Evolutionary conservation across 2,888 invertebrate species (phyloP), one percentile per base, ranked within the genome.

Genomic region (Himalopsyche tibetana): DNA sequence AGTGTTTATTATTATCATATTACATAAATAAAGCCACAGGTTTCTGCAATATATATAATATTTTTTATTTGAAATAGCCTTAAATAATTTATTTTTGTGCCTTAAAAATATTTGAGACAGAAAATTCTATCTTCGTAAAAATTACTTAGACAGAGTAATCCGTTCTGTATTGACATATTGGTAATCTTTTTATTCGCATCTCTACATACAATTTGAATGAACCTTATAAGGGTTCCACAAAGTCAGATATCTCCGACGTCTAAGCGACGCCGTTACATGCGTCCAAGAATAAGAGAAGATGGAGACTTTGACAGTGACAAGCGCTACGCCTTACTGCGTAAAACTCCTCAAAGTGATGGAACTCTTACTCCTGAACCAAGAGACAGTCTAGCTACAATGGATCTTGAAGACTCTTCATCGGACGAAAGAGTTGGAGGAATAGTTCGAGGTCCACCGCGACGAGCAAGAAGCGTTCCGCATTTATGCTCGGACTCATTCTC

Each of bases 361-460:
- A 74, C 74, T 11, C 74, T 74, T 74, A 74, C 74, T 38, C 74
- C 74, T 38, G 74, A 74, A 15, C 28, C n/a, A 11, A 74, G 74
- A 74, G 74, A 74, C 74, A 74, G 74, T 74, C 36, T 74, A 74
- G 74, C 19, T 12, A 74, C 74, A 12, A 84, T 88, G 87, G 88
- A 88, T 42, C 86, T 88, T 74, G 88, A 88, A 3, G 88, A 88
- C 5, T 88, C 88, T 3, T 88, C 88, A 2, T 88, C 87, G n/a
- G 88, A 88, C 1, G 88, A 88, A 55, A 85, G 86, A 74, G 55
- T 86, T 8, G 88, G 83, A 15, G 82, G 85, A 9, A 87, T 79
- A 56, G 15, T 74, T 38, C 55, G 55, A 11, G 84, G 38, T 79
- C 86, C 69, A 42, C 85, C 85, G 2, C 42, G 83, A n/a, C 80